Evolutionary conservation across 1,140 invertebrate genomes (phyloP).

Genomic region (Calephelis nemesis): DNA sequence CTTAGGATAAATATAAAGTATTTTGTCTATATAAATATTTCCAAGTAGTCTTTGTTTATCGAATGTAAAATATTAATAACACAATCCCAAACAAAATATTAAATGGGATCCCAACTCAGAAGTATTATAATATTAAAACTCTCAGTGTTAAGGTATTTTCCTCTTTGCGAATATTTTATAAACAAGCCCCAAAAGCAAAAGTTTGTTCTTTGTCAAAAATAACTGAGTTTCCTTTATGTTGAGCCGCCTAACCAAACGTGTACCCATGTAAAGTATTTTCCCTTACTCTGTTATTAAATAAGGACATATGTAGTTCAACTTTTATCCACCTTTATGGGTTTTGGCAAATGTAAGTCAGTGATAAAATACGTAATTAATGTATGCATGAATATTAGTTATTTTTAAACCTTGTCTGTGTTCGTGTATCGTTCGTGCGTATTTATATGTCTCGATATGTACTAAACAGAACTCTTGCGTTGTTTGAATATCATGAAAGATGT

Average conservation of each 20-base stretch:
- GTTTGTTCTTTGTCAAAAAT: conserved; percentile 3
- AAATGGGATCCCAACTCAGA: neutral
- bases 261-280: conserved; percentile 11
- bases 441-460: too few relatives aligned
- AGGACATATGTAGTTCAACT: neutral
- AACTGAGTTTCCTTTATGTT: conserved; percentile 11
- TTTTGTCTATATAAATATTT: too few relatives aligned
- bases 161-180: neutral
- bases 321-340: neutral
- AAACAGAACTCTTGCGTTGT: too few relatives aligned
- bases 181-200: conserved; percentile 9
- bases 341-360: neutral
- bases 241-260: conserved; percentile 8
- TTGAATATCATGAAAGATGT: too few relatives aligned
- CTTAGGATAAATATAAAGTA: too few relatives aligned
- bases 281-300: conserved; percentile 5
- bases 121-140: neutral
- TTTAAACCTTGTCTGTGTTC: too few relatives aligned
- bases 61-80: too few relatives aligned
- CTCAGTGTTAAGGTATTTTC: neutral
- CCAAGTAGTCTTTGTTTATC: too few relatives aligned
- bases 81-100: neutral
- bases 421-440: too few relatives aligned
- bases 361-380: too few relatives aligned
- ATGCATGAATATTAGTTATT: too few relatives aligned